Evolutionary conservation across 2,797 vertebrate genomes (phyloP), one percentile per base, ranked within the genome.

Genomic region (Crenichthys baileyi): DNA sequence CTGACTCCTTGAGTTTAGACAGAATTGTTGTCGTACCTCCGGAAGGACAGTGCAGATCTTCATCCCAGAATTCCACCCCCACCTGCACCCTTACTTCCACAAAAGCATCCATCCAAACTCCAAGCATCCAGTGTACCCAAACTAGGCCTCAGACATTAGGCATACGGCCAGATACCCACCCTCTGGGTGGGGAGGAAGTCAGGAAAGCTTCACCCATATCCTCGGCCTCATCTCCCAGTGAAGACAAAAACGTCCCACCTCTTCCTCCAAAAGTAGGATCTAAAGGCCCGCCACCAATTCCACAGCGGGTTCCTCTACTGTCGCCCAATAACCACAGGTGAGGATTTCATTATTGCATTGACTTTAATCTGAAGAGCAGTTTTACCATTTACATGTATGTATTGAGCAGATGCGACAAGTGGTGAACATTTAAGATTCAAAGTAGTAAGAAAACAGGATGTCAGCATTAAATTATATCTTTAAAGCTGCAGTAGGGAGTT

Each of bases 211-310:
- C 90, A 8, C 79, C 87, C 0, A 7, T 74, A 20, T 90, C 89
- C 9, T 84, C 83, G 1, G 7, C 70, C 2, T 48, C 73, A 1
- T 82, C 86, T 5, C 74, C 68, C 0, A 44, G 13, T 0, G 55
- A 74, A 5, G 90, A 89, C 0, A 63, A 77, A 4, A 70, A 67
- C 1, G 85, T 92, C 63, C 97, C 97, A 12, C 96, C 96, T 1
- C 92, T 97, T 44, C 97, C 97, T 11, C 94, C 96, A 39, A 98
- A 98, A 85, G 86, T 2, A 18, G 78, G 31, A 9, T 84, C 86
- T 20, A 89, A 92, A 81, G 90, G 92, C 1, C 94, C 85, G 50
- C 94, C 90, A n/a, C 93, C 88, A 4, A 22, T 92, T 48, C 92
- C 68, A 26, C 83, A 88, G 22, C 91, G 93, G 3, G 73, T 85